Base-by-base conservation (phyloP, 2,797 vertebrate species). In the Hippoglossus hippoglossus region DNA sequence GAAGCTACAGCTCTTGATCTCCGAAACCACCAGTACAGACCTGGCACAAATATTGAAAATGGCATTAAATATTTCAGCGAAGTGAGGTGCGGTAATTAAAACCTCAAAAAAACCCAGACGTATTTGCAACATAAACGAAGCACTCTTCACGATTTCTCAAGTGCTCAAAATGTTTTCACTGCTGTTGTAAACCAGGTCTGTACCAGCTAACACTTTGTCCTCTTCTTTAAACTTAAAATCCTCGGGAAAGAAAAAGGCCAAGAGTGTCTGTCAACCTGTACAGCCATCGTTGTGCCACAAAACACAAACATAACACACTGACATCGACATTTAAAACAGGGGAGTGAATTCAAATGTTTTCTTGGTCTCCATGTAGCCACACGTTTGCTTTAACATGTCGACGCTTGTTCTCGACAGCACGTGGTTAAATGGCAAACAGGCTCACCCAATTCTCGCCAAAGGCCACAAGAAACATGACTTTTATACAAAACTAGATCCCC, bases 221-320 rank as follows among this genome's bases (percentile, higher is more conserved):
- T 82, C 78, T 69, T 80, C 68, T 80, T 75, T 47, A 57, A 80
- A 70, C 78, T 73, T 78, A 79, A 89, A 87, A 77, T 79, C 77
- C 60, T 84, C 73, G 52, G 64, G 28, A 60, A 82, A 79, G 77
- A 19, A 85, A 87, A 89, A 83, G 79, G 91, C 89, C 77, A 81
- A 89, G 64, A 76, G 86, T 85, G 84, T 89, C 85, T 89, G 93
- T 93, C 92, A 91, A 96, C 93, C 94, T 94, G 95, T 94, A 96
- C 95, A 96, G 95, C 94, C 94, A 85, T 92, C 91, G 95, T 95
- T 92, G 95, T 96, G 96, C 95, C 95, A 97, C 96, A 92, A 94
- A 96, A 95, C 95, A 96, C 94, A 95, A 97, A 96, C 95, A 89
- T 90, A 96, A 96, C 95, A 97, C 96, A 92, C 93, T 94, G 96